Evolutionary conservation across 1,140 invertebrate genomes (phyloP).

Genomic region (Drosophila murphyi): DNA sequence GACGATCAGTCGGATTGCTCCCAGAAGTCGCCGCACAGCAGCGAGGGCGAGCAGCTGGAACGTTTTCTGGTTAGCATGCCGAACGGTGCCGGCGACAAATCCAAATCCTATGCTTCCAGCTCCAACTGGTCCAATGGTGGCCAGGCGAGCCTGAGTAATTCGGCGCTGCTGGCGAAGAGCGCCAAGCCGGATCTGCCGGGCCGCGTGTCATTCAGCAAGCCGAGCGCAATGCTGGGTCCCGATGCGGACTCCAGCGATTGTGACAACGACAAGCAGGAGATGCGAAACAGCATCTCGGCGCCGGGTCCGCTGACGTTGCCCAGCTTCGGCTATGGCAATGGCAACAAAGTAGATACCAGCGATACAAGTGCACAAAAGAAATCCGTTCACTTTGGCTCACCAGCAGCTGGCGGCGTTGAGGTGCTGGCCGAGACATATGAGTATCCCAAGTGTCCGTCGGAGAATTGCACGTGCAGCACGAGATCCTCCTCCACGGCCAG

Average conservation of each 20-base stretch:
- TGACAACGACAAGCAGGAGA: constrained; percentile 74
- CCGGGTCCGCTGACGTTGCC: constrained; percentile 63
- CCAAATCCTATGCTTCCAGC: constrained; percentile 44
- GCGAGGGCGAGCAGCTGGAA: constrained; percentile 61
- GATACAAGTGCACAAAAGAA: constrained; percentile 64
- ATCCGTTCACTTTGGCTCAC: constrained; percentile 71
- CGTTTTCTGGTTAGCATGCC: constrained; percentile 63
- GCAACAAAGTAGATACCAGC: constrained; percentile 31
- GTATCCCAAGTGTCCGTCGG: constrained; percentile 80
- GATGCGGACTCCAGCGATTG: constrained; percentile 79
- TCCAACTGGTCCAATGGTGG: constrained; percentile 15
- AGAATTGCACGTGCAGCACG: constrained; percentile 81
- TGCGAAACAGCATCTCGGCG: constrained; percentile 62
- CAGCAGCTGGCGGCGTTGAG: constrained; percentile 49
- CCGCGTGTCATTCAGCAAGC: constrained; percentile 78
- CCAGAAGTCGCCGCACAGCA: constrained; percentile 52
- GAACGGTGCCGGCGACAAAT: constrained; percentile 31
- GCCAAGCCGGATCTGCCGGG: constrained; percentile 80
- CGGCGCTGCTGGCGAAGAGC: constrained; percentile 41
- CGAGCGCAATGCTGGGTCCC: constrained; percentile 45
- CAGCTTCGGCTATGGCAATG: constrained; percentile 36
- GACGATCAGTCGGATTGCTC: constrained; percentile 72
- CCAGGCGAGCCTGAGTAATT: constrained; percentile 47
- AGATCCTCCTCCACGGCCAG: constrained; percentile 73
- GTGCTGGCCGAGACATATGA: constrained; percentile 77